Conservation (phyloP, 2,888 invertebrate genomes). For the Peribatodes rhomboidaria region DNA sequence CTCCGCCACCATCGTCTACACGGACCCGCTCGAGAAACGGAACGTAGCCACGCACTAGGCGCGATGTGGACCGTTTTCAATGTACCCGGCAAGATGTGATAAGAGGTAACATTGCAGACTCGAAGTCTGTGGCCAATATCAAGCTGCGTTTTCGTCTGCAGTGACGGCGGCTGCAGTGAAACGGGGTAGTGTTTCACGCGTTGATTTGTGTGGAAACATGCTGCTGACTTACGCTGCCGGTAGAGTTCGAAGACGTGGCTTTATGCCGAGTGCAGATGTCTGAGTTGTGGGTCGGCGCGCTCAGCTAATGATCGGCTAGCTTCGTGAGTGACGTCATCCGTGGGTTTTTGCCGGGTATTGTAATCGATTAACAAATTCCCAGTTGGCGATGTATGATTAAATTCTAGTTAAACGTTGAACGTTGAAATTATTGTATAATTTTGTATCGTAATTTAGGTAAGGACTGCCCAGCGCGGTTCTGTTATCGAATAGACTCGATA, state of each 20-base stretch:
- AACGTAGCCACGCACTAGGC: not conserved
- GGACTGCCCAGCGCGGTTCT: conserved; percentile 18
- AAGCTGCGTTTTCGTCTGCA: too few relatives aligned
- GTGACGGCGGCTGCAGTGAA: too few relatives aligned
- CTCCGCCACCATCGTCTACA: conserved; percentile 76
- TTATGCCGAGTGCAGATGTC: not conserved
- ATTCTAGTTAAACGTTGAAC: conserved; percentile 45
- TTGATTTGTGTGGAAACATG: too few relatives aligned
- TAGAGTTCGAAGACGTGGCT: too few relatives aligned
- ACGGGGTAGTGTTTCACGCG: too few relatives aligned
- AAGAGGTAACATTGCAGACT: not conserved
- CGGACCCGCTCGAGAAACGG: conserved; percentile 73
- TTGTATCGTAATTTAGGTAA: conserved; percentile 25
- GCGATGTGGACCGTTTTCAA: not conserved
- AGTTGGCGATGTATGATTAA: conserved; percentile 35
- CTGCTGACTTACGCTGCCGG: too few relatives aligned
- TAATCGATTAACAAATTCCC: conserved; percentile 26
- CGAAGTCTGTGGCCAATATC: not conserved
- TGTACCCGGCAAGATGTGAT: conserved; percentile 17
- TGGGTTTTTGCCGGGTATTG: conserved; percentile 6
- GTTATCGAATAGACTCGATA: conserved; percentile 27
- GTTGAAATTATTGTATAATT: conserved; percentile 45
- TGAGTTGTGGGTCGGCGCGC: not conserved
- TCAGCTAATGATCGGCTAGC: not conserved
- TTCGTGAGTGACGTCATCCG: not conserved